A percentile compares a stretch with the other conserved stretches of the same genome.
phyloP scores from a whole-genome alignment of 1,140 invertebrate species.

The Cotesia chilonis region DNA sequence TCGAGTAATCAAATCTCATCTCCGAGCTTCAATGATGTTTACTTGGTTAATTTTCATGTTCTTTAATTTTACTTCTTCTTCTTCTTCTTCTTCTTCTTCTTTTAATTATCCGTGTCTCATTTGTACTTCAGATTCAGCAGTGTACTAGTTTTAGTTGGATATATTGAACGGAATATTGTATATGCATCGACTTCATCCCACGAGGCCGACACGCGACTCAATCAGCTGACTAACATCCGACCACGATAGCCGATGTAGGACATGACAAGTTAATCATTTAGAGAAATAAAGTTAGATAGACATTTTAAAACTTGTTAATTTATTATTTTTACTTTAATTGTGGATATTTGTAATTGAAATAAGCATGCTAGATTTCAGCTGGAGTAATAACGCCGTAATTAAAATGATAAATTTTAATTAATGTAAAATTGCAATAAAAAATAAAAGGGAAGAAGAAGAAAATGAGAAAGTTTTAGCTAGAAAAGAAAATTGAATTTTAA shows the following conservation, averaged over 20 bases:
- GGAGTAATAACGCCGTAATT: too few species aligned
- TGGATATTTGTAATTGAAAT: too few species aligned
- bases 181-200: not conserved
- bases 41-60: too few species aligned
- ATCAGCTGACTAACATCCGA: conserved; percentile 37
- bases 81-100: too few species aligned
- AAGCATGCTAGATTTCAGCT: too few species aligned
- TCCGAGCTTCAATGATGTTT: too few species aligned
- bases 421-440: not conserved
- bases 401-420: not conserved
- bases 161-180: not conserved
- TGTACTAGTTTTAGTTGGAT: too few species aligned
- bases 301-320: too few species aligned
- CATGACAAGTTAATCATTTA: conserved; percentile 18
- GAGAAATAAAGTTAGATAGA: not conserved
- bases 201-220: conserved; percentile 11
- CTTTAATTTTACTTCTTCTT: too few species aligned
- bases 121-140: too few species aligned
- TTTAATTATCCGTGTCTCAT: too few species aligned
- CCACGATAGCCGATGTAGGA: conserved; percentile 35
- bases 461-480: conserved; percentile 7
- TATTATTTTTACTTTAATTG: conserved; percentile 3
- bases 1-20: too few species aligned
- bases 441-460: not conserved
- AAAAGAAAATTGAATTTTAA: conserved; percentile 15